phyloP scores from a whole-genome alignment of 1,140 invertebrate species.

The Magallana gigas region DNA sequence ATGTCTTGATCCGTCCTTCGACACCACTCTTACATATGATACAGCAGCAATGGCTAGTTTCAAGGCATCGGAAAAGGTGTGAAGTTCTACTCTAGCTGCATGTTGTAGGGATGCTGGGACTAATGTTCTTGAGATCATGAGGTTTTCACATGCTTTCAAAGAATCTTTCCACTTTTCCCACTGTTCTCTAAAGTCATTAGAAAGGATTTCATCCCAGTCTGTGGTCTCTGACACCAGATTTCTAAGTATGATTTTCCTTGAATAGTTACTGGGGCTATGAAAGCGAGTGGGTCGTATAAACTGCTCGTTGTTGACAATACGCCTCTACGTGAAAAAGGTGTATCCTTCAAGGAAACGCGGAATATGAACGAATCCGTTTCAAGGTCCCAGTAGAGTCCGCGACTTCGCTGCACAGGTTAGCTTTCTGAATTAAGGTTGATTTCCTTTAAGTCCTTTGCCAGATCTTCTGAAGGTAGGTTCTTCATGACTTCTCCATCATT shows the following conservation, averaged over 20 bases:
- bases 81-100: background rate
- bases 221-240: constrained; percentile 27
- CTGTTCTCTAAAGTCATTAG: background rate
- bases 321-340: constrained; percentile 52
- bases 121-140: constrained; percentile 34
- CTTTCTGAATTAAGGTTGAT: constrained; percentile 43
- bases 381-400: constrained; percentile 49
- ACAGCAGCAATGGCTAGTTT: constrained; percentile 48
- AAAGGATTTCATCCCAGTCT: constrained; percentile 60
- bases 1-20: background rate
- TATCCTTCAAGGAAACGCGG: constrained; percentile 27
- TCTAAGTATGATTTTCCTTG: constrained; percentile 52
- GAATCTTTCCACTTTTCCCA: constrained; percentile 48
- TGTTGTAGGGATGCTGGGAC: background rate
- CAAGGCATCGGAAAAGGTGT: constrained; percentile 36
- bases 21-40: constrained; percentile 17
- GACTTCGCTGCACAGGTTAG: constrained; percentile 43
- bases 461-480: too few species aligned
- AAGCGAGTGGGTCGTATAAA: constrained; percentile 64
- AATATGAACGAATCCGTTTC: constrained; percentile 45
- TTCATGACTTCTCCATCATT: too few species aligned
- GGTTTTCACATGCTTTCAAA: constrained; percentile 37
- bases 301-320: constrained; percentile 58
- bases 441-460: constrained; percentile 36
- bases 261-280: constrained; percentile 55